Conservation (phyloP, 2,113 vertebrate species). For the Thunnus thynnus region DNA sequence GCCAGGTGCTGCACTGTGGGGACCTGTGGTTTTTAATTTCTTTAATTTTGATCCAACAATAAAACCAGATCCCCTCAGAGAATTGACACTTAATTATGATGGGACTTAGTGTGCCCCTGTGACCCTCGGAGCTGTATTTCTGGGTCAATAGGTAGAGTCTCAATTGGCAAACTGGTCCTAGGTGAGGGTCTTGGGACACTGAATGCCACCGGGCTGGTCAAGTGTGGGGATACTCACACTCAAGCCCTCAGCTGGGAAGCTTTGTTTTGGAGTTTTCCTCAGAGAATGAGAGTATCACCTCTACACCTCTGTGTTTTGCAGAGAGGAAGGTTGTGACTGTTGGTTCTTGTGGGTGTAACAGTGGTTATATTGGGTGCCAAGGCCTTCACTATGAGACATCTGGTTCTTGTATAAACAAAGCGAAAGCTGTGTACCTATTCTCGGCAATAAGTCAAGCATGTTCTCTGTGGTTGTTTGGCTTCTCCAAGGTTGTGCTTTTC, state of each 20-base stretch:
- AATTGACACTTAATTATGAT: slow-evolving; percentile 11
- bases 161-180: neutral
- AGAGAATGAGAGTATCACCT: neutral
- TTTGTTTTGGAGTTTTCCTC: neutral
- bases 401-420: slow-evolving; percentile 3
- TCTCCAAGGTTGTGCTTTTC: too few species aligned
- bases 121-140: slow-evolving; percentile 21
- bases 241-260: too few species aligned
- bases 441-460: neutral
- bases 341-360: too few species aligned
- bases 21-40: neutral
- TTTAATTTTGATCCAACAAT: slow-evolving; percentile 42
- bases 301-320: too few species aligned
- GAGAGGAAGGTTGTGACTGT: too few species aligned
- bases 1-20: slow-evolving; percentile 24
- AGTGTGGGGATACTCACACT: neutral
- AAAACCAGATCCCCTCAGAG: slow-evolving; percentile 32
- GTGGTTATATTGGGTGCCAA: neutral
- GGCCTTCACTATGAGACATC: neutral
- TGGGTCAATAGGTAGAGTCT: slow-evolving; percentile 4
- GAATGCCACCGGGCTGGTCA: neutral
- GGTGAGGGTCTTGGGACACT: neutral
- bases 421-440: neutral
- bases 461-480: neutral
- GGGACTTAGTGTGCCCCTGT: neutral